phyloP scores from a whole-genome alignment of 2,888 invertebrate species.

The Spisula subtruncata region DNA sequence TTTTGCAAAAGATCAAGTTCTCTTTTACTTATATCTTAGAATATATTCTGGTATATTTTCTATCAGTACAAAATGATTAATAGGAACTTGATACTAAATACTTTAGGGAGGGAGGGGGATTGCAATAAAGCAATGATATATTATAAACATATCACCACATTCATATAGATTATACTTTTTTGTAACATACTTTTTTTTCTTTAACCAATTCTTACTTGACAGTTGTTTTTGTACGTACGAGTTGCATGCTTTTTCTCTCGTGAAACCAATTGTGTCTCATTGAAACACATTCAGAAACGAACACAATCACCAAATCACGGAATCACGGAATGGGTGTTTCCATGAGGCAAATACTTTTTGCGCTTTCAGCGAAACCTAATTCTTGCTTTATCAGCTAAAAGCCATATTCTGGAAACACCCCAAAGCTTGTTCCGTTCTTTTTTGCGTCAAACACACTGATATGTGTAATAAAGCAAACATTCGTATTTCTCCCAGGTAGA shows the following conservation, averaged over 20 bases:
- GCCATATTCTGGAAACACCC: conserved; percentile 23
- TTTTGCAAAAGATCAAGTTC: neutral
- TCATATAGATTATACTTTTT: neutral
- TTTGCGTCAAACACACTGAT: conserved; percentile 14
- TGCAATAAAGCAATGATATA: neutral
- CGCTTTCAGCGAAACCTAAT: conserved; percentile 21
- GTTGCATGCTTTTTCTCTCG: conserved; percentile 41
- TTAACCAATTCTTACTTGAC: conserved; percentile 14
- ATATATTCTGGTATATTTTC: neutral
- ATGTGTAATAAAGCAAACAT: neutral
- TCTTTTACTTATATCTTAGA: neutral
- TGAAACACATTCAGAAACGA: neutral
- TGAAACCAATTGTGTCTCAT: conserved; percentile 48
- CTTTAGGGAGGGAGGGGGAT: conserved; percentile 1
- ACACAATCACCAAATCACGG: neutral
- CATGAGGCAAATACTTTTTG: neutral
- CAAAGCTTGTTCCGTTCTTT: conserved; percentile 22
- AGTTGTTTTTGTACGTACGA: conserved; percentile 39
- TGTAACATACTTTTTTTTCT: neutral
- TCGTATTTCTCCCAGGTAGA: conserved; percentile 57
- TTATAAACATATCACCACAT: conserved; percentile 4
- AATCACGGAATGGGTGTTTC: neutral
- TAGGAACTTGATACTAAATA: neutral
- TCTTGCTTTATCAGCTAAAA: conserved; percentile 21
- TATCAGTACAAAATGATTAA: conserved; percentile 4